A percentile compares a stretch with the other conserved stretches of the same genome.
phyloP scores from a whole-genome alignment of 2,888 invertebrate species.

The Pheosia tremula region DNA sequence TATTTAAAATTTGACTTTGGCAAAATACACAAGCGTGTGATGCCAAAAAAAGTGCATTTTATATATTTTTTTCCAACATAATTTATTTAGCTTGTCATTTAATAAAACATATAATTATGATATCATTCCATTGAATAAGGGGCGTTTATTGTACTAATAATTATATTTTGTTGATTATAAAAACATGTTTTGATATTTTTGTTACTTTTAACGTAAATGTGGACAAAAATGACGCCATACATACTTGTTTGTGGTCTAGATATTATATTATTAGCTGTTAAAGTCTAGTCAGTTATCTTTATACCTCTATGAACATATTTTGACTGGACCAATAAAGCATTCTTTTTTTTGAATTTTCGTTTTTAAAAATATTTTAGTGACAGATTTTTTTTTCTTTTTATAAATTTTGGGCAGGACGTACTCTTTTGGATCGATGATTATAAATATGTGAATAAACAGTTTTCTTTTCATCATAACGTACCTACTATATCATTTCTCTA shows the following conservation, averaged over 20 bases:
- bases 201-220: neutral
- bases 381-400: no score
- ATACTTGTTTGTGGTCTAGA: neutral
- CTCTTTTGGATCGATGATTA: no score
- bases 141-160: conserved; percentile 3
- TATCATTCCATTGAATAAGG: neutral
- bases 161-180: neutral
- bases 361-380: no score
- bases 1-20: neutral
- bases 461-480: no score
- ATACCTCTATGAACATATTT: no score
- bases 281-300: no score
- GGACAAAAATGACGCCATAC: neutral
- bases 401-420: no score
- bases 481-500: no score
- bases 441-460: no score
- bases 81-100: conserved; percentile 1
- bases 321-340: no score
- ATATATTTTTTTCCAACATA: conserved; percentile 10
- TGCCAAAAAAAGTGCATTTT: conserved; percentile 1
- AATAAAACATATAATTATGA: conserved; percentile 1
- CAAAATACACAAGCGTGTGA: no score
- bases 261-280: neutral
- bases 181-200: neutral
- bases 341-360: no score